These are phyloP conservation scores for Macrobrachium rosenbergii DNA, from an alignment of 1,140 invertebrate genomes.

Conservation along the genomic window DNA sequence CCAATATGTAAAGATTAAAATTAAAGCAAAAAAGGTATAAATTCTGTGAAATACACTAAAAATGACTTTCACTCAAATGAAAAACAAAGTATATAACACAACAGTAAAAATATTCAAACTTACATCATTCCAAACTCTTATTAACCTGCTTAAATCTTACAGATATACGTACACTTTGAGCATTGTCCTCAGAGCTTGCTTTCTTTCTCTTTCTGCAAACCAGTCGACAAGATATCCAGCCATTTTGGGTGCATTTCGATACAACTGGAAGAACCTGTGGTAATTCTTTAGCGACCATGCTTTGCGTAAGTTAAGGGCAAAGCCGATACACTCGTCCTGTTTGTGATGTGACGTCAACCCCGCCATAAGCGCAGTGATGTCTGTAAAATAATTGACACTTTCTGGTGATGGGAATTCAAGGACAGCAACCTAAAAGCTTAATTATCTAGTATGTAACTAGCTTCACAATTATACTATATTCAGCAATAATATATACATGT, in stretches of 20 bases:
- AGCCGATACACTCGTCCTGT: conserved; percentile 85
- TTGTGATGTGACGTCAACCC: conserved; percentile 83
- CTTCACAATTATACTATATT: neutral
- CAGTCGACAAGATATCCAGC: conserved; percentile 96
- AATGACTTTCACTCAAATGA: too few relatives aligned
- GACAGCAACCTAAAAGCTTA: neutral
- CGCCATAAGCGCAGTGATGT: conserved; percentile 91
- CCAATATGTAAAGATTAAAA: neutral
- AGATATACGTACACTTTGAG: conserved; percentile 92
- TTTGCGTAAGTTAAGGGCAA: conserved; percentile 87
- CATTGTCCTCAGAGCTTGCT: conserved; percentile 89
- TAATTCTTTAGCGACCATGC: conserved; percentile 94
- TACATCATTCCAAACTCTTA: too few relatives aligned
- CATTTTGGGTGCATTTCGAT: conserved; percentile 90
- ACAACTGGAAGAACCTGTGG: conserved; percentile 89
- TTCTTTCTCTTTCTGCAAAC: conserved; percentile 94
- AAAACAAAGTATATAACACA: too few relatives aligned
- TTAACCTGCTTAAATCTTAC: neutral
- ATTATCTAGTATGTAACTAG: neutral
- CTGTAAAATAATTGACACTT: conserved; percentile 73
- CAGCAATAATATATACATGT: neutral
- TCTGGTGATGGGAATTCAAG: neutral
- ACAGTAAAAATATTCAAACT: too few relatives aligned
- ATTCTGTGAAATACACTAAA: neutral
- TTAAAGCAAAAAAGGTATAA: neutral